Base-by-base conservation (phyloP, 2,113 vertebrate genomes). In the Protomyctophum bolini region DNA sequence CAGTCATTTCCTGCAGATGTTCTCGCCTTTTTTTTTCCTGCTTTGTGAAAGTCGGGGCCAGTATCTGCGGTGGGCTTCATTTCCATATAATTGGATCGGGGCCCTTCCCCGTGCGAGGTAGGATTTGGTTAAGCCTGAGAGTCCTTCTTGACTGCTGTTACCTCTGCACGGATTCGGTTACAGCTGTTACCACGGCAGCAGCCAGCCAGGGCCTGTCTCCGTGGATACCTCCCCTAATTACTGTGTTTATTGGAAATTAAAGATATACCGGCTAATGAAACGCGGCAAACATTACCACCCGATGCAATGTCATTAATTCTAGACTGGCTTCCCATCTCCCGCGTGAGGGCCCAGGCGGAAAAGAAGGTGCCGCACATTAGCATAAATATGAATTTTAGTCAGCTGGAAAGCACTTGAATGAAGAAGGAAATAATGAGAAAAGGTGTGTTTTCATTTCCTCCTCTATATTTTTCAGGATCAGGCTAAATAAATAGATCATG, bases 191-290 rank as follows among this genome's bases (percentile, higher is more conserved):
- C 86, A 81, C 88, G 77, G 89, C 80, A 87, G 90, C 91, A 86
- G 80, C 83, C 84, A 88, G 83, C 91, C 86, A 83, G 81, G 76
- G 67, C 84, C 81, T 56, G 89, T 94, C 90, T 92, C 91, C 77
- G 77, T 72, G 88, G 92, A 92, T 91, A 91, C 89, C 86, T 85
- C 73, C 68, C 85, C 89, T 93, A 94, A 94, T 94, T 92, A 91
- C 92, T 84, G 90, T 92, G 93, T 93, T 93, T 93, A 93, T 93
- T 92, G 92, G 91, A 93, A 93, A 93, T 94, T 94, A 94, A 93
- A 94, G 92, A 92, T 92, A 93, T 89, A 92, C 91, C 89, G 85
- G 87, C 89, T 92, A 93, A 92, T 93, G 92, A 94, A 93, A 92
- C 89, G 87, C 86, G 76, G 90, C 88, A 89, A 92, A 90, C 91